Percentiles rank a stretch among this genome's conserved stretches.
These are phyloP conservation scores for Matsumyia berberina DNA, from an alignment of 2,888 invertebrate genomes.

Conservation along the genomic window DNA sequence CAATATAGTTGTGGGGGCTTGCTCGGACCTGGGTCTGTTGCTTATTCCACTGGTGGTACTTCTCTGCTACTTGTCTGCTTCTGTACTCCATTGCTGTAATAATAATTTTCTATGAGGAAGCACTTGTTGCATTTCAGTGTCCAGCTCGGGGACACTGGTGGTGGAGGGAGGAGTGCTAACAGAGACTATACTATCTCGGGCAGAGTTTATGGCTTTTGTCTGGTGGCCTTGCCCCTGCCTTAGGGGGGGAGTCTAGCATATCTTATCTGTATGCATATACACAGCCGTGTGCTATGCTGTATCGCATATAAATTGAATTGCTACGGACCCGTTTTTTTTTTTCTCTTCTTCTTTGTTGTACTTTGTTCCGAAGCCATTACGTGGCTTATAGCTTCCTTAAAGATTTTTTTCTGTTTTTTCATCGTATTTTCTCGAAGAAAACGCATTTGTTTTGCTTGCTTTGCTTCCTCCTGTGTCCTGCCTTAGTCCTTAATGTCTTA, in stretches of 20 bases:
- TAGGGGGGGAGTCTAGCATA: conserved; percentile 60
- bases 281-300: conserved; percentile 30
- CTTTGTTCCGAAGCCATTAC: conserved; percentile 45
- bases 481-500: conserved; percentile 45
- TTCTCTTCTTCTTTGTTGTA: too few species aligned
- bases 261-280: conserved; percentile 42
- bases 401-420: conserved; percentile 13
- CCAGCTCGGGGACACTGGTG: conserved; percentile 35
- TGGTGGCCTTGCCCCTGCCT: conserved; percentile 60
- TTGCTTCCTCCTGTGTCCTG: background rate
- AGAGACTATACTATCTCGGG: conserved; percentile 39
- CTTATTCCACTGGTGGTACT: conserved; percentile 33
- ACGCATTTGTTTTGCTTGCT: conserved; percentile 15
- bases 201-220: conserved; percentile 71
- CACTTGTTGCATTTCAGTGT: conserved; percentile 72
- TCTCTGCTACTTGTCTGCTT: conserved; percentile 9
- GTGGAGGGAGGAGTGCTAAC: background rate
- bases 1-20: background rate
- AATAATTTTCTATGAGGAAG: conserved; percentile 69
- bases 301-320: conserved; percentile 73
- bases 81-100: conserved; percentile 60
- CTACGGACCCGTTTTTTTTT: conserved; percentile 49
- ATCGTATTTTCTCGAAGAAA: too few species aligned
- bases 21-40: conserved; percentile 41
- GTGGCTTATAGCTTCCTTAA: conserved; percentile 43